phyloP scores from a whole-genome alignment of 64 coral and sea anemone species.

The Astreopora myriophthalma region DNA sequence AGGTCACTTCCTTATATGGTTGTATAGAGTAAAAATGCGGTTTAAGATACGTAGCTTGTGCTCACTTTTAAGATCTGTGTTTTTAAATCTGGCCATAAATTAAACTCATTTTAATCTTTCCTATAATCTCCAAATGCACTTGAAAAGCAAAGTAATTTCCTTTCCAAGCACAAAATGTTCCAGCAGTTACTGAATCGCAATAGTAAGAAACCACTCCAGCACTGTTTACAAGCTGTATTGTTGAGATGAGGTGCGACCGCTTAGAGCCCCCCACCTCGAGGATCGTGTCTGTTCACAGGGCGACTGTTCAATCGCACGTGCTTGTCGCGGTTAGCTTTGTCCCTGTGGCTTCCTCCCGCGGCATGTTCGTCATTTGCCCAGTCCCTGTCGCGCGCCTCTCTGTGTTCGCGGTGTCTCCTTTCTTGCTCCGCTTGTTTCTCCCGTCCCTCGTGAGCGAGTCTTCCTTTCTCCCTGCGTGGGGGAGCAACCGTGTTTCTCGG shows the following conservation, averaged over 20 bases:
- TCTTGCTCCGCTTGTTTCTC: background rate
- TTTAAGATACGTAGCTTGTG: background rate
- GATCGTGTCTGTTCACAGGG: slow-evolving; percentile 51
- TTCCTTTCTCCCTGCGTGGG: background rate
- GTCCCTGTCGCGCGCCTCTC: slow-evolving; percentile 4
- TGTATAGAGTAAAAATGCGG: background rate
- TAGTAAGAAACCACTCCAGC: no score
- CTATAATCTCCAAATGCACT: background rate
- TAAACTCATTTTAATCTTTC: background rate
- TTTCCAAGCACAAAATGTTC: background rate
- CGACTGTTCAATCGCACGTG: slow-evolving; percentile 41
- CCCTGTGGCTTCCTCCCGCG: background rate
- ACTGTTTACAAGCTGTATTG: background rate
- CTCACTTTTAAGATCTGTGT: background rate
- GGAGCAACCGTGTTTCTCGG: background rate
- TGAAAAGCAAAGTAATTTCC: background rate
- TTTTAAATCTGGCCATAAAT: background rate
- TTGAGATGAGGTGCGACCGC: background rate
- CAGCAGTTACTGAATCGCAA: no score
- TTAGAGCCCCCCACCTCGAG: slow-evolving; percentile 4
- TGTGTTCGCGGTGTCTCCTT: background rate
- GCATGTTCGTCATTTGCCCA: background rate
- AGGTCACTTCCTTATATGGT: background rate
- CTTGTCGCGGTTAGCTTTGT: background rate
- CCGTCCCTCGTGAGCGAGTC: background rate